A percentile compares a stretch with the other conserved stretches of the same genome.
Evolutionary conservation across 2,888 invertebrate genomes (phyloP).

Genomic region (Esperia sulphurella): DNA sequence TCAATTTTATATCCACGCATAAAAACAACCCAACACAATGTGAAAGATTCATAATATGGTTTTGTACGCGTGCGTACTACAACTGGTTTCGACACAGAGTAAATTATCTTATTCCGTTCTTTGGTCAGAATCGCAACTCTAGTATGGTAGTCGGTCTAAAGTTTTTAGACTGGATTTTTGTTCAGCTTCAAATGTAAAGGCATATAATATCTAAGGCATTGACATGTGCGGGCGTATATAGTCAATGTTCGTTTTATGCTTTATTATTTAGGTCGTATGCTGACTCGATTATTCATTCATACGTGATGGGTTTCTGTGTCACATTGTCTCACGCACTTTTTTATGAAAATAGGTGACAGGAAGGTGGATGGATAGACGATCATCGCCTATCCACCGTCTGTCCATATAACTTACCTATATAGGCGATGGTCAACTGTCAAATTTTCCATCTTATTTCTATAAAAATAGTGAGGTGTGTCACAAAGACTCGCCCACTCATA

Average conservation of each 20-base stretch:
- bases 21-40: constrained; percentile 50
- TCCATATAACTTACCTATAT: too few species aligned
- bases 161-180: background rate
- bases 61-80: constrained; percentile 31
- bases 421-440: too few species aligned
- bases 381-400: too few species aligned
- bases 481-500: too few species aligned
- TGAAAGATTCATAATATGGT: constrained; percentile 62
- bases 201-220: constrained; percentile 15
- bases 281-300: constrained; percentile 38
- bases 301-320: constrained; percentile 16
- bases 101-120: background rate
- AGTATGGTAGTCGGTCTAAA: background rate
- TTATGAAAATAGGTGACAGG: background rate
- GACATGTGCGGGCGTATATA: constrained; percentile 7
- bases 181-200: constrained; percentile 11
- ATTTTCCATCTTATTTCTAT: too few species aligned
- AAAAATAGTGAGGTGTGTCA: too few species aligned
- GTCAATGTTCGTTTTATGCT: constrained; percentile 41
- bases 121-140: background rate
- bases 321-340: background rate
- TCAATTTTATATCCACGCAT: constrained; percentile 60
- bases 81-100: constrained; percentile 14
- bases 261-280: constrained; percentile 48
- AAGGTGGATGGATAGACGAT: too few species aligned